Conservation (phyloP, 2,888 invertebrate genomes). For the Mesochorus sp. region DNA sequence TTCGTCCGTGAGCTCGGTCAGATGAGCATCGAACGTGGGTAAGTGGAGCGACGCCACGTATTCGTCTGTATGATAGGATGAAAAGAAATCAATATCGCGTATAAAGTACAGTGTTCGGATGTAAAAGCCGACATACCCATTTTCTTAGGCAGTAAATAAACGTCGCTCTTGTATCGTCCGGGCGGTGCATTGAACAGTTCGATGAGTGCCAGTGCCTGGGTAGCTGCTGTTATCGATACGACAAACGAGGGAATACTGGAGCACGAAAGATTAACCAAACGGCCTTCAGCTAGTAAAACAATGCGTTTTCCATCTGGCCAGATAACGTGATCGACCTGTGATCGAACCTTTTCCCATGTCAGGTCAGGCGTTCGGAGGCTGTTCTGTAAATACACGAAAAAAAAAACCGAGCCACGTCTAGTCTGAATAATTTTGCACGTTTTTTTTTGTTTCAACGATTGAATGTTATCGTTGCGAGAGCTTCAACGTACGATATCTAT, state of each 20-base stretch:
- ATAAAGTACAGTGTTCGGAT: slow-evolving; percentile 31
- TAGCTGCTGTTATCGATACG: slow-evolving; percentile 98
- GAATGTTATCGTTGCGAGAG: not conserved
- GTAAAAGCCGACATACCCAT: slow-evolving; percentile 88
- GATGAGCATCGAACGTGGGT: slow-evolving; percentile 98
- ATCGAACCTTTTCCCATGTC: slow-evolving; percentile 98
- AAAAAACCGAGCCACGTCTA: slow-evolving; percentile 49
- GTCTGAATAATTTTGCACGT: slow-evolving; percentile 39
- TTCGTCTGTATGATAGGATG: slow-evolving; percentile 87
- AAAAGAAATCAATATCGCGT: slow-evolving; percentile 40
- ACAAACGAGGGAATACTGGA: slow-evolving; percentile 99
- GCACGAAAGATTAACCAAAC: slow-evolving; percentile 97
- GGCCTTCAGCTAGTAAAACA: slow-evolving; percentile 95
- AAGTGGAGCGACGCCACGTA: slow-evolving; percentile 98
- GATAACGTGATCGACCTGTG: slow-evolving; percentile 99
- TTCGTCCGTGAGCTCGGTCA: slow-evolving; percentile 97
- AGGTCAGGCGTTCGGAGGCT: slow-evolving; percentile 96
- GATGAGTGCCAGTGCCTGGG: slow-evolving; percentile 97
- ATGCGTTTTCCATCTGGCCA: slow-evolving; percentile 99
- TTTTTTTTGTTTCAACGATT: not conserved
- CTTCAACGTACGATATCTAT: slow-evolving; percentile 91
- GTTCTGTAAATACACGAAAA: slow-evolving; percentile 85
- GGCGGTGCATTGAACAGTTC: slow-evolving; percentile 98
- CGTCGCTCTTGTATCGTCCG: slow-evolving; percentile 97
- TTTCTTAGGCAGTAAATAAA: slow-evolving; percentile 98